Evolutionary conservation across 2,888 invertebrate species (phyloP).

Genomic region (Pandemis corylana): DNA sequence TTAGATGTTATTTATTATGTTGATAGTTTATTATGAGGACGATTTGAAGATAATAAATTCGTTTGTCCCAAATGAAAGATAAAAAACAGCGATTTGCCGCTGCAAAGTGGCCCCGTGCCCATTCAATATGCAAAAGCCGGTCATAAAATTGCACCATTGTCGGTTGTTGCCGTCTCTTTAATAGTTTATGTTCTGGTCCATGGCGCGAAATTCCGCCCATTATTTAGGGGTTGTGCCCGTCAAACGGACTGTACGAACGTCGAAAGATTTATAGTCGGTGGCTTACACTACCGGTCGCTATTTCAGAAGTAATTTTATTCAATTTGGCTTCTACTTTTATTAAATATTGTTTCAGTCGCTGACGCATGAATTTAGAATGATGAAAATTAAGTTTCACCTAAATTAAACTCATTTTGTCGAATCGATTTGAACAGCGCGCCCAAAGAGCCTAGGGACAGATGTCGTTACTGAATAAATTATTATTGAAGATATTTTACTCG

Average conservation of each 20-base stretch:
- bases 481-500: conserved; percentile 46
- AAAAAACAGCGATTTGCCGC: conserved; percentile 56
- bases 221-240: conserved; percentile 67
- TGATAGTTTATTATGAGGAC: not conserved
- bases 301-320: conserved; percentile 30
- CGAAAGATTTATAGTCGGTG: conserved; percentile 63
- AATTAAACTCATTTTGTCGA: conserved; percentile 31
- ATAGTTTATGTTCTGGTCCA: conserved; percentile 71
- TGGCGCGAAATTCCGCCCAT: conserved; percentile 72
- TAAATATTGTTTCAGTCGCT: conserved; percentile 20
- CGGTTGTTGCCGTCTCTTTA: conserved; percentile 62
- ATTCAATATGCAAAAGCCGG: conserved; percentile 64
- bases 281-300: conserved; percentile 43
- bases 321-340: conserved; percentile 20
- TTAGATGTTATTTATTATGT: too few species aligned
- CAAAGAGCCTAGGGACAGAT: conserved; percentile 50
- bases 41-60: conserved; percentile 41
- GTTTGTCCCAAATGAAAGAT: conserved; percentile 49
- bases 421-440: conserved; percentile 47
- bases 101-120: conserved; percentile 50
- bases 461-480: conserved; percentile 55
- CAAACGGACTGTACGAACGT: conserved; percentile 64
- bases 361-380: conserved; percentile 21
- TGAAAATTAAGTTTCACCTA: conserved; percentile 26
- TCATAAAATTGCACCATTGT: conserved; percentile 64